Evolutionary conservation across 2,888 invertebrate species (phyloP), one percentile per base, ranked within the genome.

Genomic region (Plusia festucae): DNA sequence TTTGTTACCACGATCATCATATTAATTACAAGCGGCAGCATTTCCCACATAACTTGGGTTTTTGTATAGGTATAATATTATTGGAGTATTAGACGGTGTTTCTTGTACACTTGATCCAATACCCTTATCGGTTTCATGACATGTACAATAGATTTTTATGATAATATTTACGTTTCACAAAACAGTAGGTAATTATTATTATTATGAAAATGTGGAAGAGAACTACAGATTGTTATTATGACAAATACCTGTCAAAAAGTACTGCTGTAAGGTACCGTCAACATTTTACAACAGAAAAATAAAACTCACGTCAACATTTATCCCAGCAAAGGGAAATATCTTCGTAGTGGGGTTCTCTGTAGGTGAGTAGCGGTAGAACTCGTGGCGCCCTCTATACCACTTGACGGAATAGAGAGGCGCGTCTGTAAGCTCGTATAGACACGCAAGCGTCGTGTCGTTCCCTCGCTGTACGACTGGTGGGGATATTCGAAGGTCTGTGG

Each of bases 371-470:
- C 97, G 95, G 88, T 96, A 97, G 91, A 97, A 97, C 91, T 97
- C 97, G 86, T 96, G 95, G 79, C 95, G 95, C 53, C 96, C 97
- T 77, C 96, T 95, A 89, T 97, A 97, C 96, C 96, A 97, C 88
- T 97, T 97, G 69, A 97, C 96, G 53, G 96, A 96, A 89, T 97
- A 97, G 13, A 97, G 91, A 0, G 96, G 96, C 13, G 96, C 96
- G n/a, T 96, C 96, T 6, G 96, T 96, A 76, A 97, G 90, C 85
- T 96, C 96, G 87, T 96, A 97, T 40, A 96, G 90, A 81, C 97
- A 97, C 34, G 95, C 95, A 27, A 96, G 87, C 0, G 91, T 94
- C 18, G 96, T 96, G 73, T 96, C 96, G 20, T 96, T 95, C 0
- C 96, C 96, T 27, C 96, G 89, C 76, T 96, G 95, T 16, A 96